Conservation (phyloP, 2,888 invertebrate genomes). For the Cacoxenus indagator region DNA sequence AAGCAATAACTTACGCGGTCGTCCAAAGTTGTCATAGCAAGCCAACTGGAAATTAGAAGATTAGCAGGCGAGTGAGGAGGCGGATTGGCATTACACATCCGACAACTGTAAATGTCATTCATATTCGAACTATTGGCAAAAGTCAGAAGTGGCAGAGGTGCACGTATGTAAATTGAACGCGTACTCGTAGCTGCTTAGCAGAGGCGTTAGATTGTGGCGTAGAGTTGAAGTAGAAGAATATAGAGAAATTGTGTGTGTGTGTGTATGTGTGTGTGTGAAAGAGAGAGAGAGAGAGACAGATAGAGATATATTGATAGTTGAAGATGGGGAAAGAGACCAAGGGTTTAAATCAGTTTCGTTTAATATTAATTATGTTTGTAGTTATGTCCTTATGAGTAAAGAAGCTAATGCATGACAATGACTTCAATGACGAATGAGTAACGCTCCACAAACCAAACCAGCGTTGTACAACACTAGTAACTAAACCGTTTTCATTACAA, state of each 20-base stretch:
- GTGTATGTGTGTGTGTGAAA: too few species aligned
- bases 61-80: slow-evolving; percentile 42
- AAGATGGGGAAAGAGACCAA: background rate
- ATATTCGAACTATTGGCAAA: background rate
- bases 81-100: slow-evolving; percentile 8
- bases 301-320: too few species aligned
- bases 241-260: too few species aligned
- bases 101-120: background rate
- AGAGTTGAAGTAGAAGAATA: slow-evolving; percentile 24
- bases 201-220: background rate
- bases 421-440: too few species aligned
- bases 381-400: too few species aligned
- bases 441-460: too few species aligned
- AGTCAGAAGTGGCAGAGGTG: background rate
- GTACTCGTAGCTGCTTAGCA: background rate
- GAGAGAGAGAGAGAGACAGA: slow-evolving; percentile 18
- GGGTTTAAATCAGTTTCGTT: background rate
- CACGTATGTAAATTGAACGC: background rate
- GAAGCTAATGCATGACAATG: too few species aligned
- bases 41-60: slow-evolving; percentile 59
- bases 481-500: too few species aligned
- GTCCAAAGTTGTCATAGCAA: slow-evolving; percentile 37
- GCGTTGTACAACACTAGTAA: too few species aligned
- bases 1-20: slow-evolving; percentile 43
- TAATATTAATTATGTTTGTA: too few species aligned